Evolutionary conservation across 2,113 vertebrate species (phyloP).

Genomic region (Mobula birostris): DNA sequence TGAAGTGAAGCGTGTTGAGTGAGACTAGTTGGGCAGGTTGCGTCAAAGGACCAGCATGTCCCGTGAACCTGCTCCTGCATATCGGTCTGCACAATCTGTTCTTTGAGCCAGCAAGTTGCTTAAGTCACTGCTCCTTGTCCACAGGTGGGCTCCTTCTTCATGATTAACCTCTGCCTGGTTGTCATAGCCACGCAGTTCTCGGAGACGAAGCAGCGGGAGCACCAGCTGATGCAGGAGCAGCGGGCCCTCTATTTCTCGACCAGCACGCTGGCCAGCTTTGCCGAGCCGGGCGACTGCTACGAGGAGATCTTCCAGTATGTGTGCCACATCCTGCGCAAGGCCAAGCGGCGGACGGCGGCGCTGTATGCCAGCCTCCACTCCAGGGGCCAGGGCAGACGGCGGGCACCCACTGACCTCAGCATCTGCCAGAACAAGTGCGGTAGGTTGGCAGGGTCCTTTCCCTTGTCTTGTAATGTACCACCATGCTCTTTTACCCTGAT

Average conservation of each 20-base stretch:
- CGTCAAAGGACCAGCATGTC: too few species aligned
- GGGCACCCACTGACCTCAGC: background rate
- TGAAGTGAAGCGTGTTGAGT: background rate
- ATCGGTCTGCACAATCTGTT: background rate
- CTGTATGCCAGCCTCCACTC: constrained; percentile 67
- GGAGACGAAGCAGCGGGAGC: constrained; percentile 93
- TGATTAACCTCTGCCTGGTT: constrained; percentile 93
- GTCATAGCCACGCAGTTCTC: constrained; percentile 97
- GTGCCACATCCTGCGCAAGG: constrained; percentile 84
- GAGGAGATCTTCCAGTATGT: constrained; percentile 91
- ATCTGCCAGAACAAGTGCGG: background rate
- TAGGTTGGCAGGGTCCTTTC: background rate
- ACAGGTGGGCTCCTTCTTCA: constrained; percentile 77
- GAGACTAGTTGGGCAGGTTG: background rate
- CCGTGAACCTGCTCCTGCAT: background rate
- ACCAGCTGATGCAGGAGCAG: constrained; percentile 97
- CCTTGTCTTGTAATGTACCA: background rate
- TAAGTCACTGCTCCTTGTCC: background rate
- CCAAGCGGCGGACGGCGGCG: constrained; percentile 64
- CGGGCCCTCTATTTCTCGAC: constrained; percentile 78
- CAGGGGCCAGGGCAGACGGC: background rate
- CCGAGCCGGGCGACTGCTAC: constrained; percentile 88
- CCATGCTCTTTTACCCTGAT: too few species aligned
- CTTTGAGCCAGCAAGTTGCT: background rate
- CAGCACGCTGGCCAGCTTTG: constrained; percentile 84